These are phyloP conservation scores for Hippocampus abdominalis DNA, from an alignment of 2,113 vertebrate species.

Conservation along the genomic window DNA sequence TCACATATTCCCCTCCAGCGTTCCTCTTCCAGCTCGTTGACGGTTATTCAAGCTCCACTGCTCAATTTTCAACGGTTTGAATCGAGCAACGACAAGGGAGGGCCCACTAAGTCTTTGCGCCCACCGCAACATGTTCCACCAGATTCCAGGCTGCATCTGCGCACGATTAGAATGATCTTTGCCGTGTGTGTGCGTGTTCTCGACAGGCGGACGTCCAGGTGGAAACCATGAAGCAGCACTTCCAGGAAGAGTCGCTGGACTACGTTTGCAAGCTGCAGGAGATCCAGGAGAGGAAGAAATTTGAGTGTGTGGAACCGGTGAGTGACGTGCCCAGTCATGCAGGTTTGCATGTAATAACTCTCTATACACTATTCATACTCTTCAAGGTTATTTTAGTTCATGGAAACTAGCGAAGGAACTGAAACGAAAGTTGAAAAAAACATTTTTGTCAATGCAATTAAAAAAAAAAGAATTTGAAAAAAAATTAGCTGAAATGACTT, in stretches of 20 bases:
- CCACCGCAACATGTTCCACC: constrained; percentile 7
- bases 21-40: constrained; percentile 7
- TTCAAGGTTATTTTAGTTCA: no score
- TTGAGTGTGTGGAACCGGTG: constrained; percentile 97
- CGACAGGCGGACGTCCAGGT: constrained; percentile 87
- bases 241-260: constrained; percentile 91
- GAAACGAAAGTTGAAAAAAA: no score
- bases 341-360: no score
- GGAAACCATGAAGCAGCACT: constrained; percentile 85
- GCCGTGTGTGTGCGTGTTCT: constrained; percentile 30
- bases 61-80: background rate
- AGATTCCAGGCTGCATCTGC: constrained; percentile 4
- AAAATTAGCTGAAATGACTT: no score
- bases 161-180: constrained; percentile 38
- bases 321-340: constrained; percentile 59
- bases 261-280: constrained; percentile 96
- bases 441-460: no score
- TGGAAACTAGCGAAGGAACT: no score
- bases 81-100: constrained; percentile 4
- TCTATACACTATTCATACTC: no score
- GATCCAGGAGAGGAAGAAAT: constrained; percentile 97
- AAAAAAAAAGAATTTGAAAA: no score
- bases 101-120: background rate
- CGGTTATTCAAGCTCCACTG: background rate
- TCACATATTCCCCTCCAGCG: background rate